Evolutionary conservation across 2,113 vertebrate species (phyloP).

Genomic region (Entomyzon cyanotis): DNA sequence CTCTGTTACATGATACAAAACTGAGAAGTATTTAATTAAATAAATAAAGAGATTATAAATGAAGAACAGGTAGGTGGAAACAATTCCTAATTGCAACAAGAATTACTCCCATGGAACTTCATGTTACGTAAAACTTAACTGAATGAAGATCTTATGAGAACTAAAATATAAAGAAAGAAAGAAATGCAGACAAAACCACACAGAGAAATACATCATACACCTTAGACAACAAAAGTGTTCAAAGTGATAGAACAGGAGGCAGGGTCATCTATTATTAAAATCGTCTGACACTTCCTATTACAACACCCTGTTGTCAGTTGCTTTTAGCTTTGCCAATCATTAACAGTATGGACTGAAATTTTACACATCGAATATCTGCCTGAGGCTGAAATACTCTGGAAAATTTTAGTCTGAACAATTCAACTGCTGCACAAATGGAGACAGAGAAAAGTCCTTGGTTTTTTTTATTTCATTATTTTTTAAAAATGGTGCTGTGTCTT

Average conservation of each 20-base stretch:
- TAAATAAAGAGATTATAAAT: neutral
- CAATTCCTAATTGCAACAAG: neutral
- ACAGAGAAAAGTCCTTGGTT: neutral
- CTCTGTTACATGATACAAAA: neutral
- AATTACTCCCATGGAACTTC: neutral
- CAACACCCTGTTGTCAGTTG: neutral
- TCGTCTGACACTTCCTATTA: conserved; percentile 11
- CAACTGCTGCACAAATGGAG: neutral
- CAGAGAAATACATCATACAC: neutral
- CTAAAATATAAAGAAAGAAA: neutral
- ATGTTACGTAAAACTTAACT: neutral
- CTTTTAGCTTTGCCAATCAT: conserved; percentile 49
- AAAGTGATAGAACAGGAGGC: neutral
- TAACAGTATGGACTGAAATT: conserved; percentile 52
- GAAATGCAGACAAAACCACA: neutral
- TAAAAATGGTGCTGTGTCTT: neutral
- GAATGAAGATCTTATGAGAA: neutral
- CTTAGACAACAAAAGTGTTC: neutral
- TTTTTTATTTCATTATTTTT: neutral
- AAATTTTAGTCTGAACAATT: conserved; percentile 13
- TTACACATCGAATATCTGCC: neutral
- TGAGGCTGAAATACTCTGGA: conserved; percentile 8
- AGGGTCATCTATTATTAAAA: conserved; percentile 58
- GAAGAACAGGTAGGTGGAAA: neutral
- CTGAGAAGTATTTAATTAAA: neutral